These are phyloP conservation scores for Natrix natrix DNA, from an alignment of 2,797 vertebrate genomes.

Conservation along the genomic window DNA sequence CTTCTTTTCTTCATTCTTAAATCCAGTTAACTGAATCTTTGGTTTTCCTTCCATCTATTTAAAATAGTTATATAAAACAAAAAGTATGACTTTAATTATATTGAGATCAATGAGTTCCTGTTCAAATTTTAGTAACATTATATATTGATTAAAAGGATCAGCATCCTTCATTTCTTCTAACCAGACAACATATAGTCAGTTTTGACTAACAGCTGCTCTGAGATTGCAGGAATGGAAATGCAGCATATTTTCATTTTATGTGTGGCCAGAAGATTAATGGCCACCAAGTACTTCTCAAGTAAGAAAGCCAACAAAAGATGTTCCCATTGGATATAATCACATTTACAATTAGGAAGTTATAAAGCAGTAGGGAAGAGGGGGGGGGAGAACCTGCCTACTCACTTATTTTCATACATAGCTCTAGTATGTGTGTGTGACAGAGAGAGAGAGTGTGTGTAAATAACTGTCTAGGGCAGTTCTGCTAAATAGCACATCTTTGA, in stretches of 20 bases:
- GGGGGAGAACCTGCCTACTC: not conserved
- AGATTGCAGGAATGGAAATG: not conserved
- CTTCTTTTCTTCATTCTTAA: conserved; percentile 68
- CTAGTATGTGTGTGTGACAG: not conserved
- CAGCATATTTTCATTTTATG: not conserved
- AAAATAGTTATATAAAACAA: conserved; percentile 29
- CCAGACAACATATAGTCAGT: not conserved
- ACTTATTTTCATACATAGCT: not conserved
- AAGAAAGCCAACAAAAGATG: not conserved
- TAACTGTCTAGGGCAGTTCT: not conserved
- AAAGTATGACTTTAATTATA: not conserved
- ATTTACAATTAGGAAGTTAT: not conserved
- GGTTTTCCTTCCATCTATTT: conserved; percentile 64
- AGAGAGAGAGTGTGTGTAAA: not conserved
- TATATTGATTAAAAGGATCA: not conserved
- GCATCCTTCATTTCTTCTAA: not conserved
- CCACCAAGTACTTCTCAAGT: not conserved
- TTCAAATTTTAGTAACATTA: not conserved
- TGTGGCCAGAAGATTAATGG: not conserved
- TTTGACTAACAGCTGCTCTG: not conserved
- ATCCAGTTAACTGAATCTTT: conserved; percentile 75
- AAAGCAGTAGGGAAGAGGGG: not conserved
- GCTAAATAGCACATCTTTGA: not conserved
- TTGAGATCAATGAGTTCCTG: not conserved
- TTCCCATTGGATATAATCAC: not conserved